Evolutionary conservation across 2,113 vertebrate genomes (phyloP).

Genomic region (Rhagologus leucostigma): DNA sequence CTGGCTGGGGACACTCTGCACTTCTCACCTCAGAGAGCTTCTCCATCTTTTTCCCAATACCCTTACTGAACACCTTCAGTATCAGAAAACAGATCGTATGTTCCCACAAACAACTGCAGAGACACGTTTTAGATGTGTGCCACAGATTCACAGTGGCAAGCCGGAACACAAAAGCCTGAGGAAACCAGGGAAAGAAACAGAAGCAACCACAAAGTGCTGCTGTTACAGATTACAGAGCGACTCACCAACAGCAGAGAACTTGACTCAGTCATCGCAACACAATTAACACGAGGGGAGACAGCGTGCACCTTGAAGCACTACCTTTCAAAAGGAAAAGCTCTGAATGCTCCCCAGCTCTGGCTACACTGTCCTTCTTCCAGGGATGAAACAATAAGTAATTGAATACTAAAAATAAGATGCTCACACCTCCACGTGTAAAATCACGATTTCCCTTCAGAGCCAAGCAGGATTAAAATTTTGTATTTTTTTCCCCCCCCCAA

Average conservation of each 20-base stretch:
- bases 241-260: not conserved
- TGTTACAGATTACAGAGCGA: not conserved
- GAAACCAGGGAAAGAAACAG: not conserved
- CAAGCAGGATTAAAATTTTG: not conserved
- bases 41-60: not conserved
- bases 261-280: not conserved
- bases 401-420: not conserved
- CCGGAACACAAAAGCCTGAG: not conserved
- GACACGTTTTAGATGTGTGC: not conserved
- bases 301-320: not conserved
- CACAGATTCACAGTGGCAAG: not conserved
- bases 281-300: not conserved
- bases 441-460: not conserved
- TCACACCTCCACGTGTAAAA: not conserved
- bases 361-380: not conserved
- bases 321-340: not conserved
- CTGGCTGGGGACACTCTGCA: not conserved
- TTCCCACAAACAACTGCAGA: not conserved
- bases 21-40: not conserved
- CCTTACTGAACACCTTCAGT: not conserved
- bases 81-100: not conserved
- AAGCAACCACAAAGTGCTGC: not conserved
- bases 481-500: rapidly evolving
- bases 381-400: not conserved
- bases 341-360: not conserved